A percentile compares a stretch with the other conserved stretches of the same genome.
Evolutionary conservation across 2,888 invertebrate species (phyloP).

Genomic region (Xylota sylvarum): DNA sequence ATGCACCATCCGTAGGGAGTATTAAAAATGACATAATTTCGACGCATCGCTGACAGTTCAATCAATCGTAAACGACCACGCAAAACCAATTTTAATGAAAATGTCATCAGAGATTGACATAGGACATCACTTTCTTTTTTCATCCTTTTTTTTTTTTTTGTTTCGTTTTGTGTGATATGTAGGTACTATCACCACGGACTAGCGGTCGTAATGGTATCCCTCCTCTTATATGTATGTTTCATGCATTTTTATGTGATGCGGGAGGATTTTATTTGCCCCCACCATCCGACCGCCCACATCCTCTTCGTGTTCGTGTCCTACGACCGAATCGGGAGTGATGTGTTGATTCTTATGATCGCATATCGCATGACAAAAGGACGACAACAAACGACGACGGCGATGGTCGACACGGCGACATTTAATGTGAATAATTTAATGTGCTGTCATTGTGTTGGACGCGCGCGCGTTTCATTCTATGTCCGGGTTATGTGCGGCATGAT

Average conservation of each 20-base stretch:
- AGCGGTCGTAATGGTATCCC: conserved; percentile 61
- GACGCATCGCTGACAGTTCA: conserved; percentile 77
- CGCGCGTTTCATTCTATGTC: conserved; percentile 44
- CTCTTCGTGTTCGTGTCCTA: no score
- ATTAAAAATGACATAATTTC: conserved; percentile 76
- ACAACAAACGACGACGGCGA: neutral
- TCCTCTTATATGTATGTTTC: conserved; percentile 51
- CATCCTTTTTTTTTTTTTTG: conserved; percentile 25
- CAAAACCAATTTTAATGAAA: conserved; percentile 78
- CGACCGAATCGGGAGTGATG: conserved; percentile 30
- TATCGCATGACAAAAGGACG: conserved; percentile 46
- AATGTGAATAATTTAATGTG: conserved; percentile 74
- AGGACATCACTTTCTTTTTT: conserved; percentile 65
- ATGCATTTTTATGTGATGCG: conserved; percentile 55
- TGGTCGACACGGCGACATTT: conserved; percentile 38
- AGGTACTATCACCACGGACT: conserved; percentile 25
- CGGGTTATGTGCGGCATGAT: conserved; percentile 46
- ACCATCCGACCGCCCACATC: neutral
- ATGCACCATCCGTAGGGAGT: conserved; percentile 59
- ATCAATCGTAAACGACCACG: conserved; percentile 78
- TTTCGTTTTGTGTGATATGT: neutral
- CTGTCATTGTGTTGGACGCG: conserved; percentile 60
- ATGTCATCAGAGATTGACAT: conserved; percentile 78
- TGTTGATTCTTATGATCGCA: conserved; percentile 72
- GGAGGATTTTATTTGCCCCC: conserved; percentile 36